phyloP scores from a whole-genome alignment of 1,140 invertebrate genomes.

The Samia ricini region DNA sequence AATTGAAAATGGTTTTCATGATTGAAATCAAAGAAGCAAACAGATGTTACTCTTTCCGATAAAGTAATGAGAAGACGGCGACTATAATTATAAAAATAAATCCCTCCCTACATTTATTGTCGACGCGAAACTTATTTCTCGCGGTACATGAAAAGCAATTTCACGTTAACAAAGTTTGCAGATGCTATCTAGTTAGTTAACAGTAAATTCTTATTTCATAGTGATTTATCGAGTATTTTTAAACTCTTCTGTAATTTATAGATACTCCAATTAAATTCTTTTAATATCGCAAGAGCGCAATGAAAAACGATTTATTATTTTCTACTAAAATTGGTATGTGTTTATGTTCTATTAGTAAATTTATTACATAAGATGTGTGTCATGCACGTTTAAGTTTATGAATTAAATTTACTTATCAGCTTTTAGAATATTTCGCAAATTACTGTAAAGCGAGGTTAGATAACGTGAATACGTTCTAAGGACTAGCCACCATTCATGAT shows the following conservation, averaged over 20 bases:
- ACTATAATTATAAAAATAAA: too few species aligned
- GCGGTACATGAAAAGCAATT: too few species aligned
- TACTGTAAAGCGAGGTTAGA: not conserved
- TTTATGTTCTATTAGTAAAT: not conserved
- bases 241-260: not conserved
- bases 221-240: too few species aligned
- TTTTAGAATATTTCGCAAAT: not conserved
- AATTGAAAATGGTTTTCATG: not conserved
- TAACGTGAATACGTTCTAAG: not conserved
- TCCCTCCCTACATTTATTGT: too few species aligned
- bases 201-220: too few species aligned
- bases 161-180: too few species aligned
- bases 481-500: slow-evolving; percentile 8
- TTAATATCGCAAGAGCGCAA: not conserved
- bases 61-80: too few species aligned
- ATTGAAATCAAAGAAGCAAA: not conserved
- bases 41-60: not conserved
- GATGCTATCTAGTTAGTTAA: too few species aligned
- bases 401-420: not conserved
- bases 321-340: not conserved
- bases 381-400: not conserved
- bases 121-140: too few species aligned
- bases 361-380: too few species aligned
- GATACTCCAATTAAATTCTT: not conserved
- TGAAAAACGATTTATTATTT: not conserved